phyloP scores from a whole-genome alignment of 1,140 invertebrate genomes.

The Rhopalosiphum padi region DNA sequence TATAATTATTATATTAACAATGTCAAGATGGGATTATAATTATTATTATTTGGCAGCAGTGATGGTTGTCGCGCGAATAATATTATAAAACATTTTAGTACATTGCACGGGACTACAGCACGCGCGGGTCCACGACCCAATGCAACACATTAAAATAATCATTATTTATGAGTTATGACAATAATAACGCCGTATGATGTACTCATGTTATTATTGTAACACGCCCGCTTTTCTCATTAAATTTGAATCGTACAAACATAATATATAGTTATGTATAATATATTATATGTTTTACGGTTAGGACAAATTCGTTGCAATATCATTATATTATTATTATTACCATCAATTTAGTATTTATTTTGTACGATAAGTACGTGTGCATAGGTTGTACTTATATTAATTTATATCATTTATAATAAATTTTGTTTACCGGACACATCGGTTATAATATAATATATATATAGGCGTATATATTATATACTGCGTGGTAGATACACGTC shows the following conservation, averaged over 20 bases:
- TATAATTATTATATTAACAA: background rate
- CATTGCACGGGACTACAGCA: background rate
- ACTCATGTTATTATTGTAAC: background rate
- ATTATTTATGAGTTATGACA: background rate
- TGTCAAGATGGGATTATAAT: background rate
- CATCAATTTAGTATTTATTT: background rate
- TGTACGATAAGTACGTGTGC: too few relatives aligned
- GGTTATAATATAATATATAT: background rate
- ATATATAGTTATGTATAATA: background rate
- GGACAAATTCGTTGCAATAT: background rate
- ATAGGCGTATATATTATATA: background rate
- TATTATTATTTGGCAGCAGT: background rate
- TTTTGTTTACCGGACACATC: background rate
- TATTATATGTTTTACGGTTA: background rate
- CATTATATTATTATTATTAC: background rate
- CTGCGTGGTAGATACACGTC: background rate
- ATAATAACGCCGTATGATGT: background rate
- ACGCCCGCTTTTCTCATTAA: background rate
- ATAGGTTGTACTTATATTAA: background rate
- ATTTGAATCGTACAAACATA: background rate
- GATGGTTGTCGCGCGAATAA: background rate
- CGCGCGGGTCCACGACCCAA: background rate
- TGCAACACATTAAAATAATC: background rate
- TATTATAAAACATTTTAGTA: background rate
- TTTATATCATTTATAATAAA: too few relatives aligned